Percentiles rank a stretch among this genome's conserved stretches.
Evolutionary conservation across 2,113 vertebrate species (phyloP).

Genomic region (Cebus imitator): DNA sequence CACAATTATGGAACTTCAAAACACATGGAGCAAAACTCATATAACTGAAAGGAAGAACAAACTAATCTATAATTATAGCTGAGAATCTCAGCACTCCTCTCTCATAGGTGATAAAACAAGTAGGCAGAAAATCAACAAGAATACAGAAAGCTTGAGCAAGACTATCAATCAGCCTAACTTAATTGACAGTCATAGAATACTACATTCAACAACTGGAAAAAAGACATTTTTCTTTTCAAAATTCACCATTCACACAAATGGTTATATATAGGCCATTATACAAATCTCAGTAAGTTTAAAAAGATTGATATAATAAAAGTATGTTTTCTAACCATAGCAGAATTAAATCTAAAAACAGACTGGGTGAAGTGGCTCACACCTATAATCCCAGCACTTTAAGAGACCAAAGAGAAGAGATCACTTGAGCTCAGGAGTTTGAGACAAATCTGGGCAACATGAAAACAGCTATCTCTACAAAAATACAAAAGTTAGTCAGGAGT

Average conservation of each 20-base stretch:
- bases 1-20: conserved; percentile 23
- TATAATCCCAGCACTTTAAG: too few species aligned
- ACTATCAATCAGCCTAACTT: conserved; percentile 14
- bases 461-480: too few species aligned
- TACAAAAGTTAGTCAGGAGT: too few species aligned
- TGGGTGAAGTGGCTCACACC: too few species aligned
- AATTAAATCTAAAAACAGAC: background rate
- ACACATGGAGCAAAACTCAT: background rate
- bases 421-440: too few species aligned
- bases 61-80: background rate
- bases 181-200: background rate
- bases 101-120: conserved; percentile 25
- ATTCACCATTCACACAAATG: background rate
- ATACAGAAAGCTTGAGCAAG: background rate
- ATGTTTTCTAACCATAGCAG: background rate
- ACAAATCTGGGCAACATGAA: too few species aligned
- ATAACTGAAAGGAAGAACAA: conserved; percentile 1
- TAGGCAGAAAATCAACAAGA: conserved; percentile 1
- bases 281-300: background rate
- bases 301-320: background rate
- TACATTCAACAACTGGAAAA: background rate
- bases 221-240: background rate
- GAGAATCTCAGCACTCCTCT: background rate
- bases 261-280: background rate
- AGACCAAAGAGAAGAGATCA: too few species aligned